Base-by-base conservation (phyloP, 2,888 invertebrate species). In the Scaptomyza flava region DNA sequence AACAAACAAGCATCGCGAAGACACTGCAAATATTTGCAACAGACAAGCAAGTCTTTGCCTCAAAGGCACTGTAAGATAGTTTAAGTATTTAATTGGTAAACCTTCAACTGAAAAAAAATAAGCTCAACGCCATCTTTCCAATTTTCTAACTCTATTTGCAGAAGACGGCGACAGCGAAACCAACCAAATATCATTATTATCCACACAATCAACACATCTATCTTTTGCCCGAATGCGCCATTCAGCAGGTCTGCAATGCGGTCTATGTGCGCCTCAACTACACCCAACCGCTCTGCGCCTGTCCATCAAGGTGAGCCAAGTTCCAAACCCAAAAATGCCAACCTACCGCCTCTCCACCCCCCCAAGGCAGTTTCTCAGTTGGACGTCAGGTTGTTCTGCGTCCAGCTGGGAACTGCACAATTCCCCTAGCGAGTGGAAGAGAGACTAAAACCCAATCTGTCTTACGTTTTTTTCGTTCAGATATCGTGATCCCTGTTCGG, bases 161-260 rank as follows among this genome's bases (percentile, higher is more conserved):
- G 95, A 95, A 95, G 46, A 94, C 95, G 68, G 95, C 95, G 62
- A 93, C 96, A 76, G 96, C 96, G 52, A 97, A 97, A 91, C 97
- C 97, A 30, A 97, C 97, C 73, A 97, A 97, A 93, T 97, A 98
- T 93, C 97, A 98, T 92, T 97, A 97, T 93, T 97, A 97, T 92
- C 97, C 97, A 33, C 97, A 97, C 93, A 97, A 97, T 93, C 97
- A 97, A 92, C 97, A 97, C 93, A 96, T 97, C 90, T 97, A 97
- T 93, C 93, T 97, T 89, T 93, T 98, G 84, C 98, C 98, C 72
- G 98, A 98, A 93, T 98, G 98, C 93, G 98, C 98, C 77, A 96
- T 98, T 87, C 98, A 98, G 93, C 98, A 98, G 94, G 96, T 95
- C 79, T 98, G 98, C 93, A 98, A 97, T 92, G 98, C 98, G 1